Evolutionary conservation across 2,888 invertebrate genomes (phyloP).

Genomic region (Synanthedon andrenaeformis): DNA sequence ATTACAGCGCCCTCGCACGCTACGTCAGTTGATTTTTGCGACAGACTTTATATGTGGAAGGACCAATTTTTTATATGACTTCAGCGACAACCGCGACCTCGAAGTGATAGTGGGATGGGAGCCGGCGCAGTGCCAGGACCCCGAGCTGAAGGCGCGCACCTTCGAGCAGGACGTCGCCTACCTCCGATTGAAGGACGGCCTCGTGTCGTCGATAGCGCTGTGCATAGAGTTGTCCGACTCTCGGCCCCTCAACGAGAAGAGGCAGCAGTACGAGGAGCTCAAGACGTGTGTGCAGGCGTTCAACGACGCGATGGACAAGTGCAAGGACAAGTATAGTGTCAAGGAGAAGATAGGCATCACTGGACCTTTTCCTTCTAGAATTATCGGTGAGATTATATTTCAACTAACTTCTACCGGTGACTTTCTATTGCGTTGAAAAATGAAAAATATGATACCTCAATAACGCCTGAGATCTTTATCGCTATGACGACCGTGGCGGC

Average conservation of each 20-base stretch:
- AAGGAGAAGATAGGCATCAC: slow-evolving; percentile 34
- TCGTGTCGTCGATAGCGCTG: slow-evolving; percentile 40
- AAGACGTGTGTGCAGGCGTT: slow-evolving; percentile 36
- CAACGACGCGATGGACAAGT: slow-evolving; percentile 37
- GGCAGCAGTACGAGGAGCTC: slow-evolving; percentile 30
- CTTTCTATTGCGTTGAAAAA: no score
- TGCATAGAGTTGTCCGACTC: slow-evolving; percentile 44
- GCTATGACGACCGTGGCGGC: no score
- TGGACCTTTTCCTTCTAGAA: slow-evolving; percentile 46
- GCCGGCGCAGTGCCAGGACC: slow-evolving; percentile 59
- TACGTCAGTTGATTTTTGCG: no score
- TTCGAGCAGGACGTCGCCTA: slow-evolving; percentile 49
- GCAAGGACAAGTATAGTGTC: slow-evolving; percentile 28
- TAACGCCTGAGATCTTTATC: no score
- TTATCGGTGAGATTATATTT: slow-evolving; percentile 36
- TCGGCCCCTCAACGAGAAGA: slow-evolving; percentile 24
- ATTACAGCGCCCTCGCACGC: no score
- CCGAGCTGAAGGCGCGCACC: slow-evolving; percentile 31
- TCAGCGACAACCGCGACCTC: slow-evolving; percentile 83
- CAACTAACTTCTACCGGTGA: neutral
- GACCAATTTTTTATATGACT: slow-evolving; percentile 10
- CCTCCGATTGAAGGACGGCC: slow-evolving; percentile 43
- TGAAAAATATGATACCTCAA: no score
- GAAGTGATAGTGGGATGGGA: slow-evolving; percentile 79
- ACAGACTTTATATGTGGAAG: no score